Evolutionary conservation across 2,113 vertebrate species (phyloP).

Genomic region (Oenanthe oenanthe): DNA sequence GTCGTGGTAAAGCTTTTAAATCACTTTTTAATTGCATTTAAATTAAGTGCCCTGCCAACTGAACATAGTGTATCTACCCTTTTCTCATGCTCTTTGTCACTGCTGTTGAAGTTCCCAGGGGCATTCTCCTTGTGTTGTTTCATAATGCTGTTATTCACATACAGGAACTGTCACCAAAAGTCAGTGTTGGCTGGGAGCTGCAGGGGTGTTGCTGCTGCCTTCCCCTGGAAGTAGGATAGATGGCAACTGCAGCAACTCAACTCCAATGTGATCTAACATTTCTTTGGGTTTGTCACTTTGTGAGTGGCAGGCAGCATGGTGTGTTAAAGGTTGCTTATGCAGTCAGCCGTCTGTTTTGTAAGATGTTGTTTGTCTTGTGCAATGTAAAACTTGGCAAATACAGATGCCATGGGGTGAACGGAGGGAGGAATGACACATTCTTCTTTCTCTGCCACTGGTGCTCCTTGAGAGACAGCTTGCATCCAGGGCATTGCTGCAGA

Average conservation of each 20-base stretch:
- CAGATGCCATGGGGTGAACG: not conserved
- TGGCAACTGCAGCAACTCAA: not conserved
- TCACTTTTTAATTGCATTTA: not conserved
- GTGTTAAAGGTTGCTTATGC: not conserved
- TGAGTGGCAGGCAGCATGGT: not conserved
- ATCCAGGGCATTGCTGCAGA: not conserved
- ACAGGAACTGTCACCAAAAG: not conserved
- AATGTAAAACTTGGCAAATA: not conserved
- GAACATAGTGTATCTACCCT: not conserved
- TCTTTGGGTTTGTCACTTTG: not conserved
- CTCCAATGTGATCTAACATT: not conserved
- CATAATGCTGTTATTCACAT: not conserved
- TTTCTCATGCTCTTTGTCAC: not conserved
- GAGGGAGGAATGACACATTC: accelerated
- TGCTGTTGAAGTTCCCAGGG: not conserved
- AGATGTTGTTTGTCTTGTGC: not conserved
- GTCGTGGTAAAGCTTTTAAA: not conserved
- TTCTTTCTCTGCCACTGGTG: not conserved
- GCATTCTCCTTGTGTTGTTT: not conserved
- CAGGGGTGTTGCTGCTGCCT: not conserved
- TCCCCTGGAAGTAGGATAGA: not conserved
- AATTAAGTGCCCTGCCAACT: not conserved
- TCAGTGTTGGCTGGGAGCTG: not conserved
- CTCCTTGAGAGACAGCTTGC: not conserved
- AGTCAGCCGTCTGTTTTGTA: not conserved